Base-by-base conservation (phyloP, 2,113 vertebrate species). In the Nerophis lumbriciformis region DNA sequence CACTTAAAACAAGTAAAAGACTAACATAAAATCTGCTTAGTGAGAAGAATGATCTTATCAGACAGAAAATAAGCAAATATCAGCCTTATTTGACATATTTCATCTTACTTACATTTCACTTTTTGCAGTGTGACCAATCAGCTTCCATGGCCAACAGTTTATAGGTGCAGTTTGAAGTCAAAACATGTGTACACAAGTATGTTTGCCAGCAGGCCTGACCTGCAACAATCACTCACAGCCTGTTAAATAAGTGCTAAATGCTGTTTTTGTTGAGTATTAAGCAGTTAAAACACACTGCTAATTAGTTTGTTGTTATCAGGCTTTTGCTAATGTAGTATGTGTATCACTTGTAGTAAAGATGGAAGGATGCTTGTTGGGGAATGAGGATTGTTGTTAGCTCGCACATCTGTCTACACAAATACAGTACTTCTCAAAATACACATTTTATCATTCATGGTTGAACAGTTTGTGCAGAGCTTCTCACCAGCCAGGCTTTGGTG, bases 101-200 rank as follows among this genome's bases (percentile, higher is more conserved):
- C 19, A 19, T 19, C 19, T 19, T 19, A 28, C 4, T 28, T 28
- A 3, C 1, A 28, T 3, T 28, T 28, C 4, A 28, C 28, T 28
- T 2, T 28, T 28, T 1, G 1, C 28, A 3, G 28, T 28, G 28
- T 88, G 84, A 85, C 87, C 83, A 85, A 82, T 79, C 76, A 79
- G 79, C 83, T 73, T 74, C 79, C 73, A 71, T 65, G 65, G 77
- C 82, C 79, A 67, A 85, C 73, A 83, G 84, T 89, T 89, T 87
- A 87, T 89, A 90, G 89, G 88, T 90, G 80, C 81, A 88, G 75
- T 80, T 76, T 73, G 87, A 90, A 88, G 82, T 86, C 65, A 77
- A 88, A 85, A 75, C 88, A 89, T 88, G 83, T 88, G 88, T 88
- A 69, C 76, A 73, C 76, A 77, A 85, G 80, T 69, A 71, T 80